Evolutionary conservation across 2,113 vertebrate genomes (phyloP), one percentile per base, ranked within the genome.

Genomic region (Solea solea): DNA sequence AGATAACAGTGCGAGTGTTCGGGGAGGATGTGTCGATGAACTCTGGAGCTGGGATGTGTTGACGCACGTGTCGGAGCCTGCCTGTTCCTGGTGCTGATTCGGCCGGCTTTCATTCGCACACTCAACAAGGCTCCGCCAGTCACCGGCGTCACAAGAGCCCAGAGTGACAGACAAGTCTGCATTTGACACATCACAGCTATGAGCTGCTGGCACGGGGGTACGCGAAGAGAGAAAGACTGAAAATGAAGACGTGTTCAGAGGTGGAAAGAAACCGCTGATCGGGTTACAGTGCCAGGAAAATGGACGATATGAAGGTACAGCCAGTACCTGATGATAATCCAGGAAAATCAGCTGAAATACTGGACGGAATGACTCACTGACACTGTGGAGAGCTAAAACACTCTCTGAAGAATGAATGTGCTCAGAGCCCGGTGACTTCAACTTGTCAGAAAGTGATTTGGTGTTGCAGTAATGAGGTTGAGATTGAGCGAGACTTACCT

Each of bases 401-500:
- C 13, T 28, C 5, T 11, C 45, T 13, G 10, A 14, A 3, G 13
- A 3, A 28, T 39, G 8, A 64, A 3, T 42, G 7, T 8, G 13
- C 8, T 53, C 4, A 16, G 21, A 41, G 21, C 51, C 2, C 15
- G 3, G 39, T 50, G 11, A 52, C n/a, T 8, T 44, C n/a, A 12
- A 3, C 51, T 21, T 45, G 57, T 56, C 25, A 83, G 34, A 66
- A 53, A 9, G 25, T 49, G 59, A 16, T 60, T 46, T 72, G 10
- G n/a, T 9, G 44, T 51, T 52, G 15, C 15, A 16, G 34, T 11
- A 11, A 16, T 39, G 59, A 2, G 34, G 34, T 34, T 34, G 12
- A 42, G 16, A 2, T 45, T 45, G 25, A 15, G 54, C 9, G 56
- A n/a, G 28, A 57, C 79, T 93, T 95, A 98, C 97, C 97, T 96